A percentile compares a stretch with the other conserved stretches of the same genome.
phyloP scores from a whole-genome alignment of 2,113 vertebrate genomes.

The Entomyzon cyanotis region DNA sequence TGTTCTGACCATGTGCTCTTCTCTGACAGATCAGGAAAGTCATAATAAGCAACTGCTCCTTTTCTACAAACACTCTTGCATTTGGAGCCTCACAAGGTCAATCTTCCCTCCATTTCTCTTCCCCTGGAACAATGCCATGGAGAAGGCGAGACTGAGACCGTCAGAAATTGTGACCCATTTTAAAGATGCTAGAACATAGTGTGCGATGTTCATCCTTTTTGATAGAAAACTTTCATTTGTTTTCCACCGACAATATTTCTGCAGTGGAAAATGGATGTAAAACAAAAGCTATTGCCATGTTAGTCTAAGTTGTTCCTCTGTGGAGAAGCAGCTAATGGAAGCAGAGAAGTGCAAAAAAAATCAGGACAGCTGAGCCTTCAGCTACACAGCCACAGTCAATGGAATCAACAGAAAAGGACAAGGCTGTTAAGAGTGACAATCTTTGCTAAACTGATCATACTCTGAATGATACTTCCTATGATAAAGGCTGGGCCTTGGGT shows the following conservation, averaged over 20 bases:
- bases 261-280: not conserved
- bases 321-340: not conserved
- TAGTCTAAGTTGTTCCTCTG: not conserved
- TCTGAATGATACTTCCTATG: not conserved
- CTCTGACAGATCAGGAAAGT: slow-evolving; percentile 9
- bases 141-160: not conserved
- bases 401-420: not conserved
- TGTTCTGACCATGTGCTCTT: slow-evolving; percentile 3
- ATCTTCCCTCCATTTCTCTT: slow-evolving; percentile 19
- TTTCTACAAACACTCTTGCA: slow-evolving; percentile 47
- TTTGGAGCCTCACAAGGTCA: not conserved
- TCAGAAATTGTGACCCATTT: not conserved
- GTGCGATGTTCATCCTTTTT: not conserved
- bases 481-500: not conserved
- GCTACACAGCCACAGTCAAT: not conserved
- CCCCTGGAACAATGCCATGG: not conserved
- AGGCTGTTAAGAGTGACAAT: not conserved
- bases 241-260: not conserved
- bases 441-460: not conserved
- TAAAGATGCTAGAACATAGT: not conserved
- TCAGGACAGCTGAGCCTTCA: not conserved
- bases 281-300: not conserved
- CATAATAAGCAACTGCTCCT: slow-evolving; percentile 50
- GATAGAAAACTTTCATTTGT: not conserved
- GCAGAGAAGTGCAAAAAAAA: not conserved